These are phyloP conservation scores for Lamproptera curius DNA, from an alignment of 2,888 invertebrate species.

Conservation along the genomic window DNA sequence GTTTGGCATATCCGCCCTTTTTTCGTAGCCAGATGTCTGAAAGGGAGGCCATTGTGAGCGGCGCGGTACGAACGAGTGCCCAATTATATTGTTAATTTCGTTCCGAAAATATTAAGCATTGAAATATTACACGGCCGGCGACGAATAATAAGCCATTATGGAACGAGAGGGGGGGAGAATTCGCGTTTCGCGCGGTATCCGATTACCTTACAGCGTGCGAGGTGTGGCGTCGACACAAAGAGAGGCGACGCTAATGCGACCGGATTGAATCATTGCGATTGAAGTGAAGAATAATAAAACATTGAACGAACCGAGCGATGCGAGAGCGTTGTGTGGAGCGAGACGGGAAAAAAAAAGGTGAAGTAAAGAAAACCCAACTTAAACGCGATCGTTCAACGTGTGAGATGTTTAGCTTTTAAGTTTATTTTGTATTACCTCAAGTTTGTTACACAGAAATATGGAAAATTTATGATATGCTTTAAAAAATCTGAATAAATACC, in stretches of 20 bases:
- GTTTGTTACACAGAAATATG: too few species aligned
- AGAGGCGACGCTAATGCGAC: conserved; percentile 9
- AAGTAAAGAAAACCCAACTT: too few species aligned
- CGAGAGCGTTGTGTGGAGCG: too few species aligned
- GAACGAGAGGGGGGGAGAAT: conserved; percentile 28
- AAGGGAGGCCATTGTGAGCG: conserved; percentile 50
- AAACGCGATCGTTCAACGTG: too few species aligned
- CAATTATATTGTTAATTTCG: conserved; percentile 78
- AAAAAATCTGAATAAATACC: too few species aligned
- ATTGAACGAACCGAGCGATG: too few species aligned
- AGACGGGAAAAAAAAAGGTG: too few species aligned
- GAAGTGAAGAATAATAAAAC: too few species aligned
- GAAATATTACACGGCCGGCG: conserved; percentile 66
- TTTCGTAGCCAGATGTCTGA: conserved; percentile 70
- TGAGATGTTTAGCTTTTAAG: too few species aligned
- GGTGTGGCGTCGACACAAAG: conserved; percentile 19
- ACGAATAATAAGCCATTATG: conserved; percentile 73
- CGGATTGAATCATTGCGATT: conserved; percentile 12
- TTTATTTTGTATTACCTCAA: too few species aligned
- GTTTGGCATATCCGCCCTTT: conserved; percentile 76
- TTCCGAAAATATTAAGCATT: conserved; percentile 71
- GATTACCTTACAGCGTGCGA: conserved; percentile 16
- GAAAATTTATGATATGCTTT: too few species aligned
- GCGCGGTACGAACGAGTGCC: conserved; percentile 57
- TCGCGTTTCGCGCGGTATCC: conserved; percentile 22